A percentile compares a stretch with the other conserved stretches of the same genome.
Conservation (phyloP, 1,140 invertebrate genomes). For the Meteorus sp. region DNA sequence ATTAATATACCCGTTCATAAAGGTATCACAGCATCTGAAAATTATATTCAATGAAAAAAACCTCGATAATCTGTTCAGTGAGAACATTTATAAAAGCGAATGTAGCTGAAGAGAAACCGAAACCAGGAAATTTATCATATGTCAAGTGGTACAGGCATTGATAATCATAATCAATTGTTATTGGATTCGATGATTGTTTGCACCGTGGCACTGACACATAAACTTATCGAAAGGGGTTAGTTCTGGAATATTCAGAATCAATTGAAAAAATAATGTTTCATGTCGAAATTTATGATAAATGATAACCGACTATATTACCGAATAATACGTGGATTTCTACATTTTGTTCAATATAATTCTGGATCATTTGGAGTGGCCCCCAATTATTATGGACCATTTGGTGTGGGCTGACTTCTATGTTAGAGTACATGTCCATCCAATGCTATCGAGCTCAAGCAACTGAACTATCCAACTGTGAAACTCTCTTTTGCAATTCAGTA, state of each 20-base stretch:
- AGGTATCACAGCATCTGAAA: too few species aligned
- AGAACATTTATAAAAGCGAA: too few species aligned
- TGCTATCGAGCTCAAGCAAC: constrained; percentile 49
- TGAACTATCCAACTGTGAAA: constrained; percentile 37
- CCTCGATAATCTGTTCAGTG: too few species aligned
- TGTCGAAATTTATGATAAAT: neutral
- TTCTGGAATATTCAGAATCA: constrained; percentile 12
- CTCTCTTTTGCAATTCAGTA: neutral
- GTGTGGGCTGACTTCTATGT: constrained; percentile 61
- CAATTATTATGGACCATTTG: constrained; percentile 56
- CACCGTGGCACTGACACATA: constrained; percentile 59
- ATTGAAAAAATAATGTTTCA: neutral
- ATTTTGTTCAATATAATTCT: constrained; percentile 21
- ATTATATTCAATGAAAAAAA: neutral
- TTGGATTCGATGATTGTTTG: constrained; percentile 59
- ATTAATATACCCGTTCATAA: too few species aligned
- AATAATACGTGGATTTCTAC: too few species aligned
- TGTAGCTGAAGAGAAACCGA: constrained; percentile 19
- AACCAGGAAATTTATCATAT: constrained; percentile 23
- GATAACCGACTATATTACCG: too few species aligned
- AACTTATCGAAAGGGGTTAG: constrained; percentile 28
- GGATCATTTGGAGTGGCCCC: constrained; percentile 34
- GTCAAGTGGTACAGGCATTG: constrained; percentile 38
- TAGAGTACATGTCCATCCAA: constrained; percentile 58
- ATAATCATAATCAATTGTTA: constrained; percentile 52